Conservation (phyloP, 2,797 vertebrate species). For the Hephaestus fuliginosus region DNA sequence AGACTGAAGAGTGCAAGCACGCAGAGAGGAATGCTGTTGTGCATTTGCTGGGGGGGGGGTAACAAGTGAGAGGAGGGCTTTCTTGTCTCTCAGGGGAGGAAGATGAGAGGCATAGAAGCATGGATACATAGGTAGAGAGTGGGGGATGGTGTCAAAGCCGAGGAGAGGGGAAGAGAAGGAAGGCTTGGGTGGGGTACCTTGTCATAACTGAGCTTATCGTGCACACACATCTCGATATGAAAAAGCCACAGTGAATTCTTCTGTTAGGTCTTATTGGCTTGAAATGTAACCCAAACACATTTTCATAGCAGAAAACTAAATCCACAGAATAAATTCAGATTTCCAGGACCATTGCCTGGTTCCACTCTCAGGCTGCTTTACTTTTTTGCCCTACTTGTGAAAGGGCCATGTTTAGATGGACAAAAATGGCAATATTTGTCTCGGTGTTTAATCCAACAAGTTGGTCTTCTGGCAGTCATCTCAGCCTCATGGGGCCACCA, state of each 20-base stretch:
- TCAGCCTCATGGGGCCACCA: neutral
- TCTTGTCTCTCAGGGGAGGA: slow-evolving; percentile 62
- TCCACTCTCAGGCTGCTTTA: neutral
- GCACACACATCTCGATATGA: slow-evolving; percentile 14
- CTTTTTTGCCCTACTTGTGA: neutral
- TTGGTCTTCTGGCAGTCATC: neutral
- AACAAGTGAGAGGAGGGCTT: slow-evolving; percentile 50
- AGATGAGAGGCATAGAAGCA: slow-evolving; percentile 47
- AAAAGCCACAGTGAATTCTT: neutral
- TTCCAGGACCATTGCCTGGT: neutral
- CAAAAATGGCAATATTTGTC: neutral
- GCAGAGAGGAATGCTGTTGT: slow-evolving; percentile 44
- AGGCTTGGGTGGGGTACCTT: neutral
- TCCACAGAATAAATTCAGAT: neutral
- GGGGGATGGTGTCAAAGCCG: slow-evolving; percentile 45
- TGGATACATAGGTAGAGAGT: slow-evolving; percentile 41
- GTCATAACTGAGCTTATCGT: slow-evolving; percentile 4
- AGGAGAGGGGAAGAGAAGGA: slow-evolving; percentile 6
- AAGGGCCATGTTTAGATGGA: neutral
- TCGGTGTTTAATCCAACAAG: neutral
- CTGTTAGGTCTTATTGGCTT: neutral
- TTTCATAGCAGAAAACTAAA: neutral
- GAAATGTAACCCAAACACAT: neutral
- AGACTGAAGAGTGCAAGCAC: slow-evolving; percentile 21
- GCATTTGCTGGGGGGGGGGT: neutral